Conservation (phyloP, 2,888 invertebrate genomes). For the Lingula anatina region DNA sequence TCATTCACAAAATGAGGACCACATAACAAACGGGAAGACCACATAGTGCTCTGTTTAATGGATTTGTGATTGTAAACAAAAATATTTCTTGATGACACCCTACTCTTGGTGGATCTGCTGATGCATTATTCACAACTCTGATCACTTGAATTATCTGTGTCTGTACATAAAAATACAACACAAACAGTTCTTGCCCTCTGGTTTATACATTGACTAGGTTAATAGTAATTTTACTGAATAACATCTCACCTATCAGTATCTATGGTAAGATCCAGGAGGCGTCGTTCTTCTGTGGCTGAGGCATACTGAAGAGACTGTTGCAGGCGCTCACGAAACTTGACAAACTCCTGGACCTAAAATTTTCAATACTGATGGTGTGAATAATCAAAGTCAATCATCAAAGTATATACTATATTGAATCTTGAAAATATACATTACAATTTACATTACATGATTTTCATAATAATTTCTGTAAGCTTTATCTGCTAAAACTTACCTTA, state of each 20-base stretch:
- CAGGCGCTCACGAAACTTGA: slow-evolving; percentile 74
- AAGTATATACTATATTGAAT: no score
- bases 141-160: no score
- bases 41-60: neutral
- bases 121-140: no score
- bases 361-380: no score
- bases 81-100: neutral
- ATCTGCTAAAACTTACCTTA: slow-evolving; percentile 59
- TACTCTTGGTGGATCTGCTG: neutral
- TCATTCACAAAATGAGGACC: no score
- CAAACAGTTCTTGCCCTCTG: no score
- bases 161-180: no score
- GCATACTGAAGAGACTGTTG: slow-evolving; percentile 76
- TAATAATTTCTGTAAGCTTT: no score
- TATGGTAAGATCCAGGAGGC: slow-evolving; percentile 59
- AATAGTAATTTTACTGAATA: slow-evolving; percentile 1
- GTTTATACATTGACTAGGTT: slow-evolving; percentile 1
- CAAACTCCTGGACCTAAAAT: slow-evolving; percentile 72
- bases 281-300: slow-evolving; percentile 30
- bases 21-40: slow-evolving; percentile 7
- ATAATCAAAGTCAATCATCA: no score
- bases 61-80: neutral
- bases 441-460: no score
- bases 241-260: slow-evolving; percentile 50
- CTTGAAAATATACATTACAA: no score